These are phyloP conservation scores for Chromobotia macracanthus DNA, from an alignment of 2,797 vertebrate genomes.

Conservation along the genomic window DNA sequence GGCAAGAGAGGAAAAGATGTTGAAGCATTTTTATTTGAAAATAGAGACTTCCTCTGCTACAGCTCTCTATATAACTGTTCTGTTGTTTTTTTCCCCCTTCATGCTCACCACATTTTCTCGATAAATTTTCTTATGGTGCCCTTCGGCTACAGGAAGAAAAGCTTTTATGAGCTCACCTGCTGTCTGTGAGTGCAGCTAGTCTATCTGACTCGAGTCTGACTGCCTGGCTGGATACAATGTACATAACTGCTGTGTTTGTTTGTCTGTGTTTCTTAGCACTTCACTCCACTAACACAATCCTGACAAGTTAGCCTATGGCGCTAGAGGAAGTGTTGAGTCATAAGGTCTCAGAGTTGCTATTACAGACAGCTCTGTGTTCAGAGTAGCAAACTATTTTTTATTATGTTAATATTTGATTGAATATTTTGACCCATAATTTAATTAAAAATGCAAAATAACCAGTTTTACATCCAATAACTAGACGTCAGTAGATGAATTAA, in stretches of 20 bases:
- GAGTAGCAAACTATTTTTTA: not conserved
- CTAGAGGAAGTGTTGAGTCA: constrained; percentile 69
- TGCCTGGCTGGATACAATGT: constrained; percentile 66
- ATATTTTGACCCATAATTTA: no score
- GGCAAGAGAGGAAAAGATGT: constrained; percentile 54
- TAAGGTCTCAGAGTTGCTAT: constrained; percentile 53
- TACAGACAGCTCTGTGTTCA: constrained; percentile 1
- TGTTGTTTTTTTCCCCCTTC: constrained; percentile 53
- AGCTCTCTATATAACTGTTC: constrained; percentile 32
- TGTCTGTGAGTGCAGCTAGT: constrained; percentile 68
- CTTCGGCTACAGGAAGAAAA: constrained; percentile 64
- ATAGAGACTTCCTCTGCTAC: constrained; percentile 64
- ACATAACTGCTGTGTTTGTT: constrained; percentile 67
- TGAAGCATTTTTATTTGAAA: constrained; percentile 59
- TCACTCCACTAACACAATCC: constrained; percentile 64
- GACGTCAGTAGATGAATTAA: no score
- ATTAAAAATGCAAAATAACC: no score
- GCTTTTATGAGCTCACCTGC: constrained; percentile 74
- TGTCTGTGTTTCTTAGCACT: constrained; percentile 39
- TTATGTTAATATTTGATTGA: not conserved
- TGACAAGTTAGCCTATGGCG: constrained; percentile 66
- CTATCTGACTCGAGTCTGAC: constrained; percentile 71
- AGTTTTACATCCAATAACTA: no score
- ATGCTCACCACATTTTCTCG: constrained; percentile 53
- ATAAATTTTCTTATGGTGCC: constrained; percentile 72